Percentiles rank a stretch among this genome's conserved stretches.
Conservation (phyloP, 2,888 invertebrate species). For the Tyria jacobaeae region DNA sequence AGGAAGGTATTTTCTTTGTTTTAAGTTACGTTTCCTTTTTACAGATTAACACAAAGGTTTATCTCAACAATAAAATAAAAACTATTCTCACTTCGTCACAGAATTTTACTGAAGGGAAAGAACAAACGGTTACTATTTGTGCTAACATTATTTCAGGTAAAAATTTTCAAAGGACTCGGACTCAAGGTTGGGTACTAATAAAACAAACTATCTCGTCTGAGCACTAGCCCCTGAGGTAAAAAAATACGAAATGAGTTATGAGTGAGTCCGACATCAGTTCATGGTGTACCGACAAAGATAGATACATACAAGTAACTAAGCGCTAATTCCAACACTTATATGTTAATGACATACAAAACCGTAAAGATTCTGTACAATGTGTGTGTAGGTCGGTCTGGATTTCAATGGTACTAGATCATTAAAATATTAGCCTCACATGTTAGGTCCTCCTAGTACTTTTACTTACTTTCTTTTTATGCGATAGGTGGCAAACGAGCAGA, state of each 20-base stretch:
- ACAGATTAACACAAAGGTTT: conserved; percentile 11
- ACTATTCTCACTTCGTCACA: conserved; percentile 7
- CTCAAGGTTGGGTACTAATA: not conserved
- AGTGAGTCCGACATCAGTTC: conserved; percentile 15
- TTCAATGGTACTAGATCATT: not conserved
- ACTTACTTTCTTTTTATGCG: too few relatives aligned
- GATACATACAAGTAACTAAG: not conserved
- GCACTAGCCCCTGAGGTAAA: conserved; percentile 11
- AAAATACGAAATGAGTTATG: conserved; percentile 18
- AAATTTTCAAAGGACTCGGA: not conserved
- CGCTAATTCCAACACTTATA: conserved; percentile 16
- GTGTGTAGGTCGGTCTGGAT: not conserved
- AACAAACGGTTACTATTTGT: conserved; percentile 4
- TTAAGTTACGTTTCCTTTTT: conserved; percentile 10
- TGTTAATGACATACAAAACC: not conserved
- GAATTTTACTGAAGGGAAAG: not conserved
- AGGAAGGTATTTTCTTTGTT: conserved; percentile 10
- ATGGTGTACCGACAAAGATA: not conserved
- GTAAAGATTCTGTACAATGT: not conserved
- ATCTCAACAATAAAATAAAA: conserved; percentile 4
- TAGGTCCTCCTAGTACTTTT: not conserved
- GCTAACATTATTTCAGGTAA: not conserved
- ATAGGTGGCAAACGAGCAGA: too few relatives aligned
- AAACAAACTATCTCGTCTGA: not conserved
- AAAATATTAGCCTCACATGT: not conserved